Evolutionary conservation across 2,797 vertebrate genomes (phyloP), one percentile per base, ranked within the genome.

Genomic region (Anniella stebbinsi): DNA sequence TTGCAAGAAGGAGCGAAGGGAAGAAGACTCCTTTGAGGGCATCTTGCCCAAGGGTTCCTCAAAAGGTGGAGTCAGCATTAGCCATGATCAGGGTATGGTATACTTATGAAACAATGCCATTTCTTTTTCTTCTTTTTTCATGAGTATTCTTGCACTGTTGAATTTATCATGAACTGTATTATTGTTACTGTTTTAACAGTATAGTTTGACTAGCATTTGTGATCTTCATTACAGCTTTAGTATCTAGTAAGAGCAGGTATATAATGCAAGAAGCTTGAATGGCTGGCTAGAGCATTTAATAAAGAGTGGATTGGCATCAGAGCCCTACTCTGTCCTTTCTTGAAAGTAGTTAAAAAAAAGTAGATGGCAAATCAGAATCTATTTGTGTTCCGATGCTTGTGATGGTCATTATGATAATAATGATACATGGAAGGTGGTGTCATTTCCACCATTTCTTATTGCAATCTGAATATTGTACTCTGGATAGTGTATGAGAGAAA

Each of bases 371-470:
- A 94, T 80, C 89, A 87, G 36, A 57, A 92, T 57, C 15, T 73
- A 38, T 87, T 80, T 54, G 66, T 28, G 1, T 2, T 88, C 18
- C 38, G n/a, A 4, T 82, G 83, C 88, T 87, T 86, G 33, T 84
- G 88, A 87, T 48, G 45, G 92, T 72, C 30, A 38, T 93, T 88
- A 38, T 54, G n/a, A 92, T 86, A 91, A 81, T 60, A 93, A 93
- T 36, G 80, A 83, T 11, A 13, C 82, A 67, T 1, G 10, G 66
- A 12, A 28, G 33, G 10, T 60, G 36, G 38, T 80, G n/a, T 36
- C 91, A 91, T 94, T 95, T 93, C 28, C 51, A 54, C 66, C 80
- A 89, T 89, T 95, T 94, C 85, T 94, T 90, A 48, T 63, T 72
- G 13, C n/a, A 89, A 12, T 75, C 69, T 81, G 45, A 94, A 91